These are phyloP conservation scores for Phacellophora camtschatica DNA, from an alignment of 30 jellyfish, hydroid and myxozoan species.

Conservation along the genomic window DNA sequence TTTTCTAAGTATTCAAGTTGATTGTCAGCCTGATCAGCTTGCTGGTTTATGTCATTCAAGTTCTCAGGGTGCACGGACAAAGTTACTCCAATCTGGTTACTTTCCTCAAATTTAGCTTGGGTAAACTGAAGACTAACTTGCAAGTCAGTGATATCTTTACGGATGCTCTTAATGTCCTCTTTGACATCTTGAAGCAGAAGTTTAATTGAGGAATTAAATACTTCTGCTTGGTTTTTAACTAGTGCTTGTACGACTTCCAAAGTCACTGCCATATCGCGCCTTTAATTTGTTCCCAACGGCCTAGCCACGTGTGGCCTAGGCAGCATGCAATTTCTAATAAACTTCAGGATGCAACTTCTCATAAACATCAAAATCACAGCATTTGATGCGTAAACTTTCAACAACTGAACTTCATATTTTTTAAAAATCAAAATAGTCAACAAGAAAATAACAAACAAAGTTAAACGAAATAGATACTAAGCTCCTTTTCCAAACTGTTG, in stretches of 20 bases:
- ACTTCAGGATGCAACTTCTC: not conserved
- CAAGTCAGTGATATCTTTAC: not conserved
- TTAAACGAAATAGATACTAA: not conserved
- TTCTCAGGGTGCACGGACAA: constrained; percentile 11
- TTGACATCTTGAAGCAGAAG: constrained; percentile 1
- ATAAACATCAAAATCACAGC: not conserved
- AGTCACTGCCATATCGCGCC: constrained; percentile 6
- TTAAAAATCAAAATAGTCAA: not conserved
- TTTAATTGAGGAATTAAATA: not conserved
- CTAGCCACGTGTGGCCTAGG: constrained; percentile 14
- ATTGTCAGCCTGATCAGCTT: constrained; percentile 13
- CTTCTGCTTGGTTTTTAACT: not conserved
- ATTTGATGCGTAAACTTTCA: not conserved
- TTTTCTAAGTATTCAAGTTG: constrained; percentile 20
- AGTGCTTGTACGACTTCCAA: not conserved
- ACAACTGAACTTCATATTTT: not conserved
- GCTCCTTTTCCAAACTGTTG: not conserved
- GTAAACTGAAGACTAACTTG: not conserved
- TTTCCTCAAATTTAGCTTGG: not conserved
- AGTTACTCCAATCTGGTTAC: not conserved
- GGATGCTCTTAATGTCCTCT: not conserved
- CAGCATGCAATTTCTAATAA: not conserved
- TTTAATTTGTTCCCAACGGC: not conserved
- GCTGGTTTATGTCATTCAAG: not conserved
- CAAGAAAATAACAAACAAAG: not conserved